A percentile compares a stretch with the other conserved stretches of the same genome.
Evolutionary conservation across 2,797 vertebrate species (phyloP).

Genomic region (Macropodus opercularis): DNA sequence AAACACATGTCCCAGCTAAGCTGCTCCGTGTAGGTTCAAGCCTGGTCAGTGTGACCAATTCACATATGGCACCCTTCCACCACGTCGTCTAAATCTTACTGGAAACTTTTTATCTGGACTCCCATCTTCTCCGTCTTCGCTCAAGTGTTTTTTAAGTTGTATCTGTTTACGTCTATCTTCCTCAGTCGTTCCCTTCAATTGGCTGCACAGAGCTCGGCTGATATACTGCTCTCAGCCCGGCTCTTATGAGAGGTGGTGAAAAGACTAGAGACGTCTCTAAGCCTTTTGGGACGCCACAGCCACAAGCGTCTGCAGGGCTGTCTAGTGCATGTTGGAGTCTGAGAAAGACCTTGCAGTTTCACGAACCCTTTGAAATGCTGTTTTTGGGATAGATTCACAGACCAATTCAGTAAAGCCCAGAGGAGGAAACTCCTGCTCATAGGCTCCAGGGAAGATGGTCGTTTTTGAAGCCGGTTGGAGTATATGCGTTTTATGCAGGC

Average conservation of each 20-base stretch:
- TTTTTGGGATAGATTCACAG: slow-evolving; percentile 74
- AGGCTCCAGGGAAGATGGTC: slow-evolving; percentile 67
- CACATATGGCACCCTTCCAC: slow-evolving; percentile 55
- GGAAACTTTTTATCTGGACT: slow-evolving; percentile 30
- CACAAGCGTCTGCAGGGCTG: slow-evolving; percentile 75
- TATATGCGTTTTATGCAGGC: slow-evolving; percentile 69
- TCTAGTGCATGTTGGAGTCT: slow-evolving; percentile 54
- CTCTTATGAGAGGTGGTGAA: slow-evolving; percentile 49
- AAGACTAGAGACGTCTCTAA: slow-evolving; percentile 56
- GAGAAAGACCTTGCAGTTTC: slow-evolving; percentile 65
- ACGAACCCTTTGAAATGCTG: slow-evolving; percentile 72
- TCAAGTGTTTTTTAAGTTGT: slow-evolving; percentile 6
- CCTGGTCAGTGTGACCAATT: slow-evolving; percentile 48
- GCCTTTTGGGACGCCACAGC: slow-evolving; percentile 59
- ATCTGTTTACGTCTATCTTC: slow-evolving; percentile 39
- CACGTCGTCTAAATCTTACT: slow-evolving; percentile 26
- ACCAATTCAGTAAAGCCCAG: slow-evolving; percentile 63
- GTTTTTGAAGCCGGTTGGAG: slow-evolving; percentile 66
- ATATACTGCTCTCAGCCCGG: slow-evolving; percentile 41
- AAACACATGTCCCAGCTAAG: slow-evolving; percentile 77
- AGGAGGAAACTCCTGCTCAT: slow-evolving; percentile 65
- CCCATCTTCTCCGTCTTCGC: slow-evolving; percentile 19
- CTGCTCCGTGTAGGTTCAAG: slow-evolving; percentile 53
- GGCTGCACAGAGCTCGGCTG: slow-evolving; percentile 18
- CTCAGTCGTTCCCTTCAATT: slow-evolving; percentile 29